A percentile compares a stretch with the other conserved stretches of the same genome.
Evolutionary conservation across 2,113 vertebrate species (phyloP).

Genomic region (Calcarius ornatus): DNA sequence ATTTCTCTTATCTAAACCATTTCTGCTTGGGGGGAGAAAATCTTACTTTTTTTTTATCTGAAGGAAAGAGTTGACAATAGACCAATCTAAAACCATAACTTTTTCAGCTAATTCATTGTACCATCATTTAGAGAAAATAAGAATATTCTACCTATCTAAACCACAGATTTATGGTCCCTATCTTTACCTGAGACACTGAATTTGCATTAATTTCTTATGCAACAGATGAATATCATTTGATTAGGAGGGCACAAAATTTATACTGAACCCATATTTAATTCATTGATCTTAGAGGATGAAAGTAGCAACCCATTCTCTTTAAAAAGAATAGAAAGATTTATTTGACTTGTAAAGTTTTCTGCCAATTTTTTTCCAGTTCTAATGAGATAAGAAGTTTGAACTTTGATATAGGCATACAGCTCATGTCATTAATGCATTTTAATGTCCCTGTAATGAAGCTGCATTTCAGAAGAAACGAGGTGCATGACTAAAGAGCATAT

Average conservation of each 20-base stretch:
- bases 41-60: neutral
- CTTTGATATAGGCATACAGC: neutral
- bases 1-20: neutral
- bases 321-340: neutral
- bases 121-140: neutral
- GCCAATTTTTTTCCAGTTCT: neutral
- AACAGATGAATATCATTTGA: neutral
- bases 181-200: neutral
- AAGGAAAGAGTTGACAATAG: neutral
- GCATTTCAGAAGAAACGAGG: neutral
- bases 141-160: neutral
- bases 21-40: neutral
- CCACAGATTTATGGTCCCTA: neutral
- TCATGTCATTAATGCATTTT: neutral
- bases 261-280: slow-evolving; percentile 6
- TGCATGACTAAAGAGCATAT: neutral
- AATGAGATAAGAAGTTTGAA: neutral
- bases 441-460: neutral
- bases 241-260: neutral
- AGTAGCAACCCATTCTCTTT: neutral
- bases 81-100: neutral
- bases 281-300: neutral
- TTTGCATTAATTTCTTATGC: neutral
- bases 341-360: neutral
- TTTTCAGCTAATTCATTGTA: neutral